Base-by-base conservation (phyloP, 2,797 vertebrate species). In the Uromys caudimaculatus region DNA sequence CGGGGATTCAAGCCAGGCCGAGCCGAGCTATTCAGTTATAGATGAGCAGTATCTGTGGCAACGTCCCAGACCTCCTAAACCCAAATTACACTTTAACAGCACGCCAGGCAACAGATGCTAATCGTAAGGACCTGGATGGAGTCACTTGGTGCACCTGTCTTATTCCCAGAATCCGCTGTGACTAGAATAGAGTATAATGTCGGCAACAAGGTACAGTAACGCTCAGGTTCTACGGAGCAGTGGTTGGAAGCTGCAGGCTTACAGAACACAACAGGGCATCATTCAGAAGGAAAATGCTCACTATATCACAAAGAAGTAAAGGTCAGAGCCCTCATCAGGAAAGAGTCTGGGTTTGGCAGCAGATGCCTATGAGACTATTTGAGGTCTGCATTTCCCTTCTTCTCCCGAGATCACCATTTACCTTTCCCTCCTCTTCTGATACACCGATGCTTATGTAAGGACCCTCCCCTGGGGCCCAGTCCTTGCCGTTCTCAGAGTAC, bases 381-480 rank as follows among this genome's bases (percentile, higher is more conserved):
- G 64, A 86, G 44, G 56, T 9, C 23, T 21, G 62, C 32, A 11
- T 3, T 16, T 50, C 47, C 52, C 27, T 89, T 44, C 52, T 60
- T 21, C 32, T 47, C 67, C 44, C n/a, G 44, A 79, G 10, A 17
- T 1, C 56, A 35, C 4, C 52, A 38, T 6, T 97, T 93, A 98
- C 97, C 97, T 97, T 95, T 60, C 90, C 83, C 47, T 97, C 95
- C 82, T 92, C 90, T 71, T 93, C 92, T 29, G 95, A 84, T 38
- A 16, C 23, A 54, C 71, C 38, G 38, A 85, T 56, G 50, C 77
- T 89, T 76, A 47, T 29, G 44, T 81, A 96, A 75, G 82, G 77
- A 19, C 13, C 35, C 35, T 92, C 82, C 27, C 27, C 85, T 7
- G 89, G 24, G n/a, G 88, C 60, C 81, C 96, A 84, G 82, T 60